phyloP scores from a whole-genome alignment of 2,888 invertebrate genomes.

The Brachypalpus laphriformis region DNA sequence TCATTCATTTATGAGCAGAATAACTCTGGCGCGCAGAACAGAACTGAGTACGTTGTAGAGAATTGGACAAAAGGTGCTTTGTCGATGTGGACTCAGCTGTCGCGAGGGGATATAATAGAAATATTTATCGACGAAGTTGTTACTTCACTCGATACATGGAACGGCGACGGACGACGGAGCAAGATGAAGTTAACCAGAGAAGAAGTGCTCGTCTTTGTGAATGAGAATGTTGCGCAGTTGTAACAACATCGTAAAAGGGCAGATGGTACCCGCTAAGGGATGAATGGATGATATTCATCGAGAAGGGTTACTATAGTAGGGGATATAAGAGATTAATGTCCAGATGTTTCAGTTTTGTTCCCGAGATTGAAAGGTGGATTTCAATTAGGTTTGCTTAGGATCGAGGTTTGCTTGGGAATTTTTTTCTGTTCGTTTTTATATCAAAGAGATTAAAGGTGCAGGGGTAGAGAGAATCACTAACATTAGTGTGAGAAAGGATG shows the following conservation, averaged over 20 bases:
- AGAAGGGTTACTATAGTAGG: slow-evolving; percentile 44
- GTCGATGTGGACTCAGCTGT: slow-evolving; percentile 68
- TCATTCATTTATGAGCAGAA: slow-evolving; percentile 54
- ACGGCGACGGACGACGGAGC: background rate
- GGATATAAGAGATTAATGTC: slow-evolving; percentile 60
- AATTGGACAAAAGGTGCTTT: slow-evolving; percentile 61
- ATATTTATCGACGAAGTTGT: slow-evolving; percentile 33
- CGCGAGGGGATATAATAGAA: slow-evolving; percentile 46
- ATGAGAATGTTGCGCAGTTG: slow-evolving; percentile 73
- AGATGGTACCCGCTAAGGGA: slow-evolving; percentile 56
- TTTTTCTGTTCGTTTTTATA: background rate
- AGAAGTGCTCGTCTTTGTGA: slow-evolving; percentile 41
- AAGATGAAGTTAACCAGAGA: background rate
- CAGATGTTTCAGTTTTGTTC: slow-evolving; percentile 51
- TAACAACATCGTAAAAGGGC: slow-evolving; percentile 57
- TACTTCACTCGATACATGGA: background rate
- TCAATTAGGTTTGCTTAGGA: slow-evolving; percentile 25
- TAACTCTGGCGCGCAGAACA: slow-evolving; percentile 46
- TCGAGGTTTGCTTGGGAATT: background rate
- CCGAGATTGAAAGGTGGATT: slow-evolving; percentile 39
- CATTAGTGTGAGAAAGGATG: slow-evolving; percentile 23
- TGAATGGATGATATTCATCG: slow-evolving; percentile 39
- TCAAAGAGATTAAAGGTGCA: background rate
- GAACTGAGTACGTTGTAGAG: background rate
- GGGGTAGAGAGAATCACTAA: background rate